These are phyloP conservation scores for Phylloscopus whistleri DNA, from an alignment of 2,113 vertebrate species.

Conservation along the genomic window DNA sequence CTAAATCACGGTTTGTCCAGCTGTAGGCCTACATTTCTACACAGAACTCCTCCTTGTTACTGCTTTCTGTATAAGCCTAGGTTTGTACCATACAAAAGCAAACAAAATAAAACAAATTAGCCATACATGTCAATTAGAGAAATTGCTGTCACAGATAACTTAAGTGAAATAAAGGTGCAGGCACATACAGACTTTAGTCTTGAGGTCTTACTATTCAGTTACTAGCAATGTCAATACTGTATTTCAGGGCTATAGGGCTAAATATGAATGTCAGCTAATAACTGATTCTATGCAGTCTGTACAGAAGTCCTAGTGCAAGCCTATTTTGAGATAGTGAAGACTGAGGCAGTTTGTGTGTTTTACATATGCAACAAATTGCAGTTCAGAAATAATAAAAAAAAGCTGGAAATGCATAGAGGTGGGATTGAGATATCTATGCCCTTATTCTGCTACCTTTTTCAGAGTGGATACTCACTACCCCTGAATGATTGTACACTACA, in stretches of 20 bases:
- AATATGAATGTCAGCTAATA: not conserved
- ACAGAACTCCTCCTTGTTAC: not conserved
- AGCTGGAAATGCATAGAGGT: not conserved
- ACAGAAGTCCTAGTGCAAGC: not conserved
- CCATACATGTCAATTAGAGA: not conserved
- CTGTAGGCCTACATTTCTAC: not conserved
- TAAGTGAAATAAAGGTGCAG: not conserved
- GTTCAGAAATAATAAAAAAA: not conserved
- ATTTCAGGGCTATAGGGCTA: not conserved
- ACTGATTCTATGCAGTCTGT: not conserved
- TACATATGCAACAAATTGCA: not conserved
- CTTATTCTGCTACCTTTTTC: not conserved
- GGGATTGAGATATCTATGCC: not conserved
- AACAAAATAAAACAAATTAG: not conserved
- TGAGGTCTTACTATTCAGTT: not conserved
- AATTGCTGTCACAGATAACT: not conserved
- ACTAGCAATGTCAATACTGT: not conserved
- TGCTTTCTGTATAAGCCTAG: not conserved
- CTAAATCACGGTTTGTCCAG: not conserved
- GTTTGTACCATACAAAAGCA: not conserved
- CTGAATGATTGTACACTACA: slow-evolving; percentile 66
- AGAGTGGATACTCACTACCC: slow-evolving; percentile 65
- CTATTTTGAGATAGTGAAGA: not conserved
- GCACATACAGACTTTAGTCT: not conserved
- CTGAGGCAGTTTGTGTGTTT: not conserved